Evolutionary conservation across 2,113 vertebrate genomes (phyloP), one percentile per base, ranked within the genome.

Genomic region (Colistium nudipinnis): DNA sequence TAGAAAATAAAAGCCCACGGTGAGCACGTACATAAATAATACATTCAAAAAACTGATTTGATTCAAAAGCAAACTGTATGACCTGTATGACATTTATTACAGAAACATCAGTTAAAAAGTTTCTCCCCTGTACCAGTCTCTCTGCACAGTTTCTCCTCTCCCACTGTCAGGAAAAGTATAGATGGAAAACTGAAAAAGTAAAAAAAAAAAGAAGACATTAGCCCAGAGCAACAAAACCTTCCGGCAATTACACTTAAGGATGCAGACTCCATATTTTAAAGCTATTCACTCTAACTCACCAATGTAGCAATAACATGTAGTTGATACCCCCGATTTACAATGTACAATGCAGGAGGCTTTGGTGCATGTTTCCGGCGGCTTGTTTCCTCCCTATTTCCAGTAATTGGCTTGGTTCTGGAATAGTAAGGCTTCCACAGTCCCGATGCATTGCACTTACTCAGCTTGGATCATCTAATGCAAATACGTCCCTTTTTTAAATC

Each of bases 351-450:
- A 62, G 24, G 25, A 10, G 52, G 53, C 36, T 70, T 52, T 54
- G 36, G 5, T 27, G 53, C 51, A 19, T 53, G 31, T 59, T 64
- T 31, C 74, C 59, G 43, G 20, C 35, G 43, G 12, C 52, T 70
- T 6, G 17, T 66, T 73, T 41, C 6, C 35, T 52, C 39, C 69
- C 35, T 53, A 36, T 60, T 20, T 11, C 9, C 53, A 65, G 49
- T 83, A 81, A 81, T 82, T 76, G 62, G 47, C 55, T 83, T 80
- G 24, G 60, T 75, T 80, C 35, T 66, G 54, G 43, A 83, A 51
- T 35, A 69, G 33, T 30, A 20, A 38, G 13, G 43, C 61, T 59
- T 65, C 38, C 20, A 61, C 35, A 71, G 30, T 70, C 45, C 16
- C 17, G 44, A 14, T 35, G 63, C 36, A 38, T n/a, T 41, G 16